phyloP scores from a whole-genome alignment of 2,888 invertebrate species.

The Dryomyza anilis region DNA sequence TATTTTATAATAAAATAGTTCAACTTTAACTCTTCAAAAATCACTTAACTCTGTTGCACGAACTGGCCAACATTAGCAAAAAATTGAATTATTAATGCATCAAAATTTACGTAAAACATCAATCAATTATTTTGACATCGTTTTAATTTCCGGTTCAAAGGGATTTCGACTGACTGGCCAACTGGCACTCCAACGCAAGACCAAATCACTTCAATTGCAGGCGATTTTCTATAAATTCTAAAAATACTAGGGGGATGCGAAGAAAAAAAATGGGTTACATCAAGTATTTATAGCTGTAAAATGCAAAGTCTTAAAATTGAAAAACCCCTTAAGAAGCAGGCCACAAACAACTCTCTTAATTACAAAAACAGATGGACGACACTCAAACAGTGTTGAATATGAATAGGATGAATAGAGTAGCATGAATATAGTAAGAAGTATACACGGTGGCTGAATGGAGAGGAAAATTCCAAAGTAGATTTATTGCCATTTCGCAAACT shows the following conservation, averaged over 20 bases:
- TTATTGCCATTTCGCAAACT: not conserved
- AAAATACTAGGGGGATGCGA: not conserved
- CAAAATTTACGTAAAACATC: too few species aligned
- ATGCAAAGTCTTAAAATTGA: too few species aligned
- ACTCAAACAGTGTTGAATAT: not conserved
- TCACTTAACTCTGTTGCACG: too few species aligned
- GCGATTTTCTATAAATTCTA: too few species aligned
- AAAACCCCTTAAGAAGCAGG: slow-evolving; percentile 3
- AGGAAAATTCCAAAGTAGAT: not conserved
- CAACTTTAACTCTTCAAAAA: too few species aligned
- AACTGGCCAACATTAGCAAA: too few species aligned
- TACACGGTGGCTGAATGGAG: not conserved
- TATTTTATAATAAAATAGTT: too few species aligned
- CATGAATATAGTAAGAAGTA: not conserved
- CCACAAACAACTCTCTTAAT: slow-evolving; percentile 9
- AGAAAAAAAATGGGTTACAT: not conserved
- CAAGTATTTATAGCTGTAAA: too few species aligned
- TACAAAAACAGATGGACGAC: slow-evolving; percentile 6
- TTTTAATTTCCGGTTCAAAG: slow-evolving; percentile 8
- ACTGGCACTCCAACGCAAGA: not conserved
- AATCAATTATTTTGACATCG: slow-evolving; percentile 18
- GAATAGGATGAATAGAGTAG: not conserved
- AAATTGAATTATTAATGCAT: too few species aligned
- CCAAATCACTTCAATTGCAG: not conserved
- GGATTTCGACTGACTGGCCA: not conserved